Conservation (phyloP, 1,140 invertebrate species). For the Oreohelix idahoensis region DNA sequence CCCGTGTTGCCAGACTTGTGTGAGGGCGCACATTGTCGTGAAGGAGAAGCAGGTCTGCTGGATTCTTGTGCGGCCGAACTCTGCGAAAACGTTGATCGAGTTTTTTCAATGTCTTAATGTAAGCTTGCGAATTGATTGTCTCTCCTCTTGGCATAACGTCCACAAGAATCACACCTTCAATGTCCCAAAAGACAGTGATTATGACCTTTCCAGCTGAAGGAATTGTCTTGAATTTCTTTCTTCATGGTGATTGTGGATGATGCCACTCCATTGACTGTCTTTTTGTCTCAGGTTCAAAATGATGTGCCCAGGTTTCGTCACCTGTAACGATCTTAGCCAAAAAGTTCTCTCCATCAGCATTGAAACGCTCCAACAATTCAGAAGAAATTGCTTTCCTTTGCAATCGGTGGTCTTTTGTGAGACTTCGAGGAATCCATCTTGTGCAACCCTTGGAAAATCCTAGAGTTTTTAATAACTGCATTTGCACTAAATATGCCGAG, state of each 20-base stretch:
- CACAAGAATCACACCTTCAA: background rate
- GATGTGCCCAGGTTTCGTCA: conserved; percentile 16
- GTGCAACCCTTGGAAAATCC: background rate
- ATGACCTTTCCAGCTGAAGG: background rate
- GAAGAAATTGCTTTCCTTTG: conserved; percentile 14
- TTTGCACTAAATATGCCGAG: background rate
- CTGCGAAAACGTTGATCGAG: background rate
- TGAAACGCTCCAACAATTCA: background rate
- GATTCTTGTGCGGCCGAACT: too few relatives aligned
- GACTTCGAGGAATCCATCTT: conserved; percentile 6
- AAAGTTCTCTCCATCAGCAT: background rate
- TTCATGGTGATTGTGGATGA: background rate
- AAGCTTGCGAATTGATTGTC: background rate
- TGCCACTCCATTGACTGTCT: conserved; percentile 1
- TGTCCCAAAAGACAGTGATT: conserved; percentile 7
- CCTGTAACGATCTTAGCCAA: background rate
- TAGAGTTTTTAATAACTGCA: conserved; percentile 1
- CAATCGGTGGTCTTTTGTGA: background rate
- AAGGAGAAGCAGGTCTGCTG: too few relatives aligned
- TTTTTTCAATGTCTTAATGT: background rate
- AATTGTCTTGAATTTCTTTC: conserved; percentile 9
- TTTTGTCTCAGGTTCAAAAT: conserved; percentile 17
- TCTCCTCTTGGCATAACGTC: background rate
- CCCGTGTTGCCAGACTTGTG: too few relatives aligned
- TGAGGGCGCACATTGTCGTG: too few relatives aligned